These are phyloP conservation scores for Parotocinclus haroldoi DNA, from an alignment of 2,797 vertebrate species.

Conservation along the genomic window DNA sequence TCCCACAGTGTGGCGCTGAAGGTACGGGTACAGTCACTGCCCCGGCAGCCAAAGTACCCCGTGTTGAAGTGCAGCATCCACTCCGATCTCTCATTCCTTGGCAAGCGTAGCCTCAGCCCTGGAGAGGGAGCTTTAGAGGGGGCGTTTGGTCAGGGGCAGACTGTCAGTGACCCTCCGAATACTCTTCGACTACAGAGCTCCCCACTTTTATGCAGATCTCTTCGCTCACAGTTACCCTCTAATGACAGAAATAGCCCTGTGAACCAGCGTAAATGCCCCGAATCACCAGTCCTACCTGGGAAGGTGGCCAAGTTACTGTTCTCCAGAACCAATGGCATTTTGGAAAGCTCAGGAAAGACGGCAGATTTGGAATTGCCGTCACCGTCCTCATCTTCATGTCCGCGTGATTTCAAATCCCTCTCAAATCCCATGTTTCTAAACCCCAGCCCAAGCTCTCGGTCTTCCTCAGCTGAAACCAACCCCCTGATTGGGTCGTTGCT, in stretches of 20 bases:
- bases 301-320: slow-evolving; percentile 81
- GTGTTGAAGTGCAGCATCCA: slow-evolving; percentile 94
- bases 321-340: slow-evolving; percentile 66
- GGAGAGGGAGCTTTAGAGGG: slow-evolving; percentile 56
- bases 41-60: slow-evolving; percentile 93
- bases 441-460: slow-evolving; percentile 70
- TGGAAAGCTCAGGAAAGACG: slow-evolving; percentile 67
- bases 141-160: slow-evolving; percentile 56
- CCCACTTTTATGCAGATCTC: slow-evolving; percentile 59
- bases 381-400: slow-evolving; percentile 52
- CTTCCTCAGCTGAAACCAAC: slow-evolving; percentile 77
- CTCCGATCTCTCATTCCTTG: slow-evolving; percentile 53
- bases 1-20: slow-evolving; percentile 95
- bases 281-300: slow-evolving; percentile 61
- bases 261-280: slow-evolving; percentile 66
- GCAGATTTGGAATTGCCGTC: slow-evolving; percentile 60
- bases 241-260: slow-evolving; percentile 58
- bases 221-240: slow-evolving; percentile 60
- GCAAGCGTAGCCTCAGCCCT: slow-evolving; percentile 61
- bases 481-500: slow-evolving; percentile 92
- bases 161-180: slow-evolving; percentile 63
- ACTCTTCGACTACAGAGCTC: slow-evolving; percentile 66
- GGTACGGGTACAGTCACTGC: slow-evolving; percentile 94
- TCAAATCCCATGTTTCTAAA: slow-evolving; percentile 70
- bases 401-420: slow-evolving; percentile 84